Evolutionary conservation across 2,888 invertebrate genomes (phyloP).

Genomic region (Norana najaformis): DNA sequence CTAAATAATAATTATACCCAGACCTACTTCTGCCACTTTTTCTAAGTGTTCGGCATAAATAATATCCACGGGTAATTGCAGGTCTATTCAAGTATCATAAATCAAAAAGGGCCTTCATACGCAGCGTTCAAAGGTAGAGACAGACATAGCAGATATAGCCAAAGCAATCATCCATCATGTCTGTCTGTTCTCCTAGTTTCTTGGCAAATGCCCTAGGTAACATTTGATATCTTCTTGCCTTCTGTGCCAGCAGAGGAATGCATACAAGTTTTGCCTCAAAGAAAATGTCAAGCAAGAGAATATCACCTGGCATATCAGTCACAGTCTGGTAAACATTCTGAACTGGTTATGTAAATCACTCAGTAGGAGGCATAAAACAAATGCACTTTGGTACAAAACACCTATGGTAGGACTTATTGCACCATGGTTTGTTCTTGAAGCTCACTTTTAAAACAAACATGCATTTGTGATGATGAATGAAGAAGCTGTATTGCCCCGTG

Average conservation of each 20-base stretch:
- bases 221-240: neutral
- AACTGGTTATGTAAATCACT: neutral
- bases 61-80: neutral
- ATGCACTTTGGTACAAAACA: neutral
- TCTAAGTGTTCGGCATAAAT: neutral
- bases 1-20: neutral
- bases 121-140: neutral
- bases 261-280: constrained; percentile 5
- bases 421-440: no score
- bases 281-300: neutral
- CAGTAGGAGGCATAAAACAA: neutral
- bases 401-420: no score
- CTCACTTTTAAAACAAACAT: neutral
- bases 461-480: no score
- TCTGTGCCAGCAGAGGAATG: neutral
- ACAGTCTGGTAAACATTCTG: neutral
- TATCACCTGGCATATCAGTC: constrained; percentile 13
- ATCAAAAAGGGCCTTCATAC: neutral
- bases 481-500: no score
- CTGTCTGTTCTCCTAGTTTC: neutral
- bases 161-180: neutral
- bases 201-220: neutral
- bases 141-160: neutral
- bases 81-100: neutral
- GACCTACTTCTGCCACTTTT: neutral